Evolutionary conservation across 2,113 vertebrate species (phyloP), one percentile per base, ranked within the genome.

Genomic region (Larimichthys polyactis): DNA sequence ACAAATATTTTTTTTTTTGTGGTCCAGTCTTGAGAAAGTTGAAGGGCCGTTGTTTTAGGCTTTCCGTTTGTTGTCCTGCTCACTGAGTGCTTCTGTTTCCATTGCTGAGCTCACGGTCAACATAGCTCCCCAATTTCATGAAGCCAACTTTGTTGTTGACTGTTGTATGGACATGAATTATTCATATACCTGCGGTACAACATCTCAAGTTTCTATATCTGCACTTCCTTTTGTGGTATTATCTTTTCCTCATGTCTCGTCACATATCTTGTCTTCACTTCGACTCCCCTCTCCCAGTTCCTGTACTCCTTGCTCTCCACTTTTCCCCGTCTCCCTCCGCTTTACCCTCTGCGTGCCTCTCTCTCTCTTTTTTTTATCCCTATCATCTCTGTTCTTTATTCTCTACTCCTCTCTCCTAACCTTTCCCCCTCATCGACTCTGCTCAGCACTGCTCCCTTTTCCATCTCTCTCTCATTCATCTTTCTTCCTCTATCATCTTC

Each of bases 141-240:
- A 85, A 68, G 54, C 43, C 32, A 84, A 65, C 79, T 81, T 81
- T 78, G 78, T 83, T 83, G 69, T 83, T 46, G 67, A 85, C 74
- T 79, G 48, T 83, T 81, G 60, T 76, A n/a, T 65, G 19, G 49
- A 59, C 22, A 86, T 91, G 51, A 84, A 89, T 90, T 68, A 87
- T 90, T 84, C 55, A 83, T 86, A 62, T 52, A 73, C 62, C 60
- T 70, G 46, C 32, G 1, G 59, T 82, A 72, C 54, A 71, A 86
- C 65, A 81, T 75, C 79, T 77, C 54, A n/a, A 58, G 46, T 75
- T 29, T 77, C 71, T 79, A 27, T 40, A 36, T 77, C 80, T 72
- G 22, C 24, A 44, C 22, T 71, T 80, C 68, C 60, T 76, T 78
- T 82, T 75, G 32, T 72, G 72, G 49, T 81, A 66, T 71, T 85